These are phyloP conservation scores for Homarus americanus DNA, from an alignment of 1,140 invertebrate genomes.

Conservation along the genomic window DNA sequence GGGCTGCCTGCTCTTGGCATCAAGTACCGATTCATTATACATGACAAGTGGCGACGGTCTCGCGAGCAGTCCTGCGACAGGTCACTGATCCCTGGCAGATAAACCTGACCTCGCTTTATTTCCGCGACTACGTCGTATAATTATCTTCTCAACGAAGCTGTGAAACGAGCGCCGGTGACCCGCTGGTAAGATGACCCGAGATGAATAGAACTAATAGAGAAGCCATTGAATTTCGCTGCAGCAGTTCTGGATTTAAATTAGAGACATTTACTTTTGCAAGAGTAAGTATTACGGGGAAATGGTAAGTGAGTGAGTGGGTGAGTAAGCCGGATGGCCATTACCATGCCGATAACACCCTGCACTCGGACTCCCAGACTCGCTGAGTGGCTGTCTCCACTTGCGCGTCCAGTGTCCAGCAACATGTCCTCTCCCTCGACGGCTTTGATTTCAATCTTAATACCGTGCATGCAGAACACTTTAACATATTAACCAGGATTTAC, in stretches of 20 bases:
- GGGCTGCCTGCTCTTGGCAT: conserved; percentile 23
- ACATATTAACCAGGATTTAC: no score
- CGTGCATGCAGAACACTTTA: background rate
- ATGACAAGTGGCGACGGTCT: background rate
- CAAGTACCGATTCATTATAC: conserved; percentile 41
- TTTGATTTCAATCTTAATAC: conserved; percentile 13
- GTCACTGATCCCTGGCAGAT: background rate
- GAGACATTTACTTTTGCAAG: no score
- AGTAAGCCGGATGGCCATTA: background rate
- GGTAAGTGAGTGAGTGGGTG: background rate
- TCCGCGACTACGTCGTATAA: background rate
- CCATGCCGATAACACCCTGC: background rate
- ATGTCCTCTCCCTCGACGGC: background rate
- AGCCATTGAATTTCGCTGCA: background rate
- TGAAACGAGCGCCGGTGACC: background rate
- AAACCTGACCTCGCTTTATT: background rate
- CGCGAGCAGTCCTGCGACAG: background rate
- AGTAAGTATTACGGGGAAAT: background rate
- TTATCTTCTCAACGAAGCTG: background rate
- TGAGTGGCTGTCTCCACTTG: conserved; percentile 11
- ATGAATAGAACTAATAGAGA: background rate
- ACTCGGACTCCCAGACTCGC: no score
- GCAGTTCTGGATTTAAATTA: no score
- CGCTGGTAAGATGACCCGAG: background rate
- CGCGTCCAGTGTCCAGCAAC: background rate